Evolutionary conservation across 2,888 invertebrate genomes (phyloP).

Genomic region (Anoplius nigerrimus): DNA sequence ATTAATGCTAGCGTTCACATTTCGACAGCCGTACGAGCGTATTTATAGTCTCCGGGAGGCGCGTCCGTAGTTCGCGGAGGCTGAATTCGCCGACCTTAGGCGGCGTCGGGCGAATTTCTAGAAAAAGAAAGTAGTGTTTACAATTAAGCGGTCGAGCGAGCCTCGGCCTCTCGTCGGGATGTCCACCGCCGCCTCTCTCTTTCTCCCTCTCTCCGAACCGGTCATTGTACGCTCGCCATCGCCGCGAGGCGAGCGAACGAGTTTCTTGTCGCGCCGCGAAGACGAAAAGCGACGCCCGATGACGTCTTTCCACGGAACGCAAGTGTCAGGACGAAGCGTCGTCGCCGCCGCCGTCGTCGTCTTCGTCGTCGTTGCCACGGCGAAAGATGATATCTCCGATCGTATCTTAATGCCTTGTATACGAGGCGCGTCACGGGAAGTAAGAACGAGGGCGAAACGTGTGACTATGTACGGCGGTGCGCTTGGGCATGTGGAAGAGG

Average conservation of each 20-base stretch:
- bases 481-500: too few relatives aligned
- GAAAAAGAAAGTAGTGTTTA: background rate
- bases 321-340: slow-evolving; percentile 12
- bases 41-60: too few relatives aligned
- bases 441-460: background rate
- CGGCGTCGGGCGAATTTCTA: too few relatives aligned
- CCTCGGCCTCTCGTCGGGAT: background rate
- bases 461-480: background rate
- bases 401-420: slow-evolving; percentile 3
- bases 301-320: slow-evolving; percentile 34
- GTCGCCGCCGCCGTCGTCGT: too few relatives aligned
- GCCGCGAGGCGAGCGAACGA: slow-evolving; percentile 4
- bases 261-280: slow-evolving; percentile 4
- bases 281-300: slow-evolving; percentile 21
- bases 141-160: background rate
- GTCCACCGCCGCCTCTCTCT: background rate
- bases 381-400: background rate
- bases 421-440: background rate
- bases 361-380: too few relatives aligned
- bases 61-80: too few relatives aligned
- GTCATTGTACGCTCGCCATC: background rate
- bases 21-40: too few relatives aligned
- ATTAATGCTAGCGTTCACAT: too few relatives aligned
- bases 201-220: background rate
- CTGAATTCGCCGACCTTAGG: too few relatives aligned